A percentile compares a stretch with the other conserved stretches of the same genome.
phyloP scores from a whole-genome alignment of 2,797 vertebrate genomes.

The Crenichthys baileyi region DNA sequence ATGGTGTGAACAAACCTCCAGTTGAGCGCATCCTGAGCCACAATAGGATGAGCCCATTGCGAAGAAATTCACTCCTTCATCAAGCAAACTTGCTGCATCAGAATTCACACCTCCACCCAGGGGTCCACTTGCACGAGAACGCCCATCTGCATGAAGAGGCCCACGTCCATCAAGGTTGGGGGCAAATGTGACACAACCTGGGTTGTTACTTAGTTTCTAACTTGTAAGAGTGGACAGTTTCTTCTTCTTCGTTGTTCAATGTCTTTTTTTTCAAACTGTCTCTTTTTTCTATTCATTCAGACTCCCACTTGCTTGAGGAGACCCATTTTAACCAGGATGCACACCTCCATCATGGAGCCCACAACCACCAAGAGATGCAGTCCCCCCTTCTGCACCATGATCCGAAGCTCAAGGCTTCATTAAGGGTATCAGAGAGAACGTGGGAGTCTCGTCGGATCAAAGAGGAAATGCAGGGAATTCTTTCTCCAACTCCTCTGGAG shows the following conservation, averaged over 20 bases:
- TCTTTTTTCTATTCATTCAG: slow-evolving; percentile 30
- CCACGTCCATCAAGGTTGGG: slow-evolving; percentile 62
- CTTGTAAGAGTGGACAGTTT: neutral
- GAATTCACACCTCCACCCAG: slow-evolving; percentile 62
- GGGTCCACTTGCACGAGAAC: slow-evolving; percentile 56
- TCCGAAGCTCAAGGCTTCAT: slow-evolving; percentile 74
- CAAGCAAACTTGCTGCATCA: slow-evolving; percentile 70
- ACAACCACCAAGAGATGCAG: slow-evolving; percentile 75
- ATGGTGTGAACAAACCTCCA: slow-evolving; percentile 81
- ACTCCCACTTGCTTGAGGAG: slow-evolving; percentile 54
- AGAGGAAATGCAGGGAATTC: slow-evolving; percentile 91
- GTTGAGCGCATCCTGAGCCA: slow-evolving; percentile 74
- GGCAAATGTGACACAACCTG: neutral
- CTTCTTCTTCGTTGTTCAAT: no score
- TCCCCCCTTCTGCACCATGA: slow-evolving; percentile 73
- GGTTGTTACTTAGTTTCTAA: neutral
- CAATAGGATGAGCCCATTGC: slow-evolving; percentile 67
- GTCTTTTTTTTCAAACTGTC: neutral
- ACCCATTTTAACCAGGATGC: slow-evolving; percentile 45
- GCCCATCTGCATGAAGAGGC: slow-evolving; percentile 65
- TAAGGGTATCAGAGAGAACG: slow-evolving; percentile 83
- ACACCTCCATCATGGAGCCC: slow-evolving; percentile 52
- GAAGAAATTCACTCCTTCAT: slow-evolving; percentile 69
- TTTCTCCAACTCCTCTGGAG: slow-evolving; percentile 88
- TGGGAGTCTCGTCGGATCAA: slow-evolving; percentile 88